Evolutionary conservation across 1,140 invertebrate species (phyloP).

Genomic region (Bathynomus jamesi): DNA sequence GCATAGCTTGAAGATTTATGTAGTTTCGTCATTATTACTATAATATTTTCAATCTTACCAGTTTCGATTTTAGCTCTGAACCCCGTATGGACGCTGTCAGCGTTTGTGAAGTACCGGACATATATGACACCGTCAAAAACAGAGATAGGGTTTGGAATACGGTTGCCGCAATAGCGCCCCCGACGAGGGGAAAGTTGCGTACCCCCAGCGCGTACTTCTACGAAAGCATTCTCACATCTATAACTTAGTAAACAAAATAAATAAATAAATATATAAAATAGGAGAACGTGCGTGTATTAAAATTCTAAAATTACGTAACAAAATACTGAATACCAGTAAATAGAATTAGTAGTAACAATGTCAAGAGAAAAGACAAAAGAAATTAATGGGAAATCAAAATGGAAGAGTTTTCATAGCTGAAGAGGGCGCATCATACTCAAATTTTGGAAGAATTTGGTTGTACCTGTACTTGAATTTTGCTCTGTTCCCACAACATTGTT

Average conservation of each 20-base stretch:
- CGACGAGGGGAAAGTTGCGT: constrained; percentile 55
- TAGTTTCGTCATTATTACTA: too few relatives aligned
- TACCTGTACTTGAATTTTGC: too few relatives aligned
- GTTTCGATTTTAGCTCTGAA: constrained; percentile 65
- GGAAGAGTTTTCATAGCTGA: too few relatives aligned
- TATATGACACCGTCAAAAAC: constrained; percentile 59
- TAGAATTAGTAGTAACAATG: background rate
- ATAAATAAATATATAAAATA: background rate
- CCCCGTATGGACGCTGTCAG: constrained; percentile 60
- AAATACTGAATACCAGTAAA: background rate
- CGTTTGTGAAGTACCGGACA: constrained; percentile 62
- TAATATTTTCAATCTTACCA: constrained; percentile 47
- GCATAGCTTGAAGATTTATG: too few relatives aligned
- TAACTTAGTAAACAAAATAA: background rate
- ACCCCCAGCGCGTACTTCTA: constrained; percentile 69
- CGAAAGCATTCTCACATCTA: constrained; percentile 56
- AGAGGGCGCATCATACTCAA: too few relatives aligned
- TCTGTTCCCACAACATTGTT: too few relatives aligned
- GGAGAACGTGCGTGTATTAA: background rate
- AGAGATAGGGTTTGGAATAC: constrained; percentile 49
- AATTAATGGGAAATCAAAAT: background rate
- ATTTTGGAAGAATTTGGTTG: too few relatives aligned
- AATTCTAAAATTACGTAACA: background rate
- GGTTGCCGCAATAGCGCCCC: constrained; percentile 55
- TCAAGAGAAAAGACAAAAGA: background rate